These are phyloP conservation scores for Epicauta chinensis DNA, from an alignment of 1,140 invertebrate genomes.

Conservation along the genomic window DNA sequence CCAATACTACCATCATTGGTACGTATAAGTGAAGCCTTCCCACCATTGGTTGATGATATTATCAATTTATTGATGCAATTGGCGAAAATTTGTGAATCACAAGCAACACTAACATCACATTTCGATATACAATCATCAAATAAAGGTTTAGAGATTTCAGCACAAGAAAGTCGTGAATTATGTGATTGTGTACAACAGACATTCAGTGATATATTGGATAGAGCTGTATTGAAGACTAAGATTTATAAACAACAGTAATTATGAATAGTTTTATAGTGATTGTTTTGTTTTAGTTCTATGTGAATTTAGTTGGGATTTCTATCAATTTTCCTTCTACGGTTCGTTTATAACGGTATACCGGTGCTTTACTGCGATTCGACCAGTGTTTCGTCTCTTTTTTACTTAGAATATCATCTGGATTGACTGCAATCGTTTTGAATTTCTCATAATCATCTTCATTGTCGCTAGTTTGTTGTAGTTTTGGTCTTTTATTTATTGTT, in stretches of 20 bases:
- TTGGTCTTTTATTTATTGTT: constrained; percentile 1
- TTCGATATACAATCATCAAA: constrained; percentile 47
- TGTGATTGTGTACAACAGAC: constrained; percentile 59
- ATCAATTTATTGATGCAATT: constrained; percentile 78
- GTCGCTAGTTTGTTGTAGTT: constrained; percentile 1
- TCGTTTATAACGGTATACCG: constrained; percentile 26
- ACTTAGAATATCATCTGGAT: constrained; percentile 27
- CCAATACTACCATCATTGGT: constrained; percentile 78
- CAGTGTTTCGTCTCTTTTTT: constrained; percentile 29
- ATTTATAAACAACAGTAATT: constrained; percentile 43
- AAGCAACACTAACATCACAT: constrained; percentile 66
- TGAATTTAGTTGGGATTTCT: too few species aligned
- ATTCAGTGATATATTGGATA: constrained; percentile 53
- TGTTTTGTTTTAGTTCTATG: too few species aligned
- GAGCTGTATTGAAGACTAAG: constrained; percentile 51
- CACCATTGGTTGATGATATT: constrained; percentile 85
- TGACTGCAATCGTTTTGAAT: constrained; percentile 23
- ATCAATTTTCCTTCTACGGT: constrained; percentile 9
- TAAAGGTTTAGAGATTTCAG: constrained; percentile 47
- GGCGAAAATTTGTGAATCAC: constrained; percentile 77
- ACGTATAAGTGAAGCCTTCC: constrained; percentile 85
- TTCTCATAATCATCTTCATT: constrained; percentile 11
- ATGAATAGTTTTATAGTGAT: too few species aligned
- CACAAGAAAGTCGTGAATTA: constrained; percentile 49
- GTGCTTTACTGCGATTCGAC: constrained; percentile 29